A percentile compares a stretch with the other conserved stretches of the same genome.
These are phyloP conservation scores for Lissonota sp. DNA, from an alignment of 2,888 invertebrate species.

Conservation along the genomic window DNA sequence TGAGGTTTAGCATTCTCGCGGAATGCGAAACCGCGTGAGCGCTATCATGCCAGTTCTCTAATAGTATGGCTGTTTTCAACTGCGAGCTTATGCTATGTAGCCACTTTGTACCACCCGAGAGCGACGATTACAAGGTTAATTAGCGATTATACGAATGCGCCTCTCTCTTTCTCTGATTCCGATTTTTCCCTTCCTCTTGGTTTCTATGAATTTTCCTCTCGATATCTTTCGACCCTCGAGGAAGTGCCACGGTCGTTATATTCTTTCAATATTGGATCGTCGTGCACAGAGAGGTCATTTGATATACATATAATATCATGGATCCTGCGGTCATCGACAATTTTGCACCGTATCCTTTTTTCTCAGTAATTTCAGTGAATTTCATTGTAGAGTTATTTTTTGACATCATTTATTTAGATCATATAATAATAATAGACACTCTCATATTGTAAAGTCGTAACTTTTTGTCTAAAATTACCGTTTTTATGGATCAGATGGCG, in stretches of 20 bases:
- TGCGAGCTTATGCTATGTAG: slow-evolving; percentile 55
- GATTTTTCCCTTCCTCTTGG: slow-evolving; percentile 17
- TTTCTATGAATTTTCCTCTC: slow-evolving; percentile 31
- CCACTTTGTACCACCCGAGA: slow-evolving; percentile 62
- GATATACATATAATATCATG: slow-evolving; percentile 5
- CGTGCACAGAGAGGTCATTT: slow-evolving; percentile 1
- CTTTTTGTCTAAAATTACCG: too few species aligned
- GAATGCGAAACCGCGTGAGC: slow-evolving; percentile 64
- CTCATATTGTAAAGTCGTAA: too few species aligned
- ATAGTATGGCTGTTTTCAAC: slow-evolving; percentile 53
- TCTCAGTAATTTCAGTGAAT: too few species aligned
- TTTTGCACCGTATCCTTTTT: too few species aligned
- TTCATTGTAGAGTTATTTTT: too few species aligned
- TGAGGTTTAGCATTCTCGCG: slow-evolving; percentile 49
- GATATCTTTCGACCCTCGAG: slow-evolving; percentile 30
- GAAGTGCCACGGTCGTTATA: slow-evolving; percentile 42
- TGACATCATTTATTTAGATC: too few species aligned
- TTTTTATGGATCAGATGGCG: too few species aligned
- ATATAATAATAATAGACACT: too few species aligned
- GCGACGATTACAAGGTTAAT: slow-evolving; percentile 64
- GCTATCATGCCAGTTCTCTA: slow-evolving; percentile 59
- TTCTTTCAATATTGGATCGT: background rate
- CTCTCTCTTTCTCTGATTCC: background rate
- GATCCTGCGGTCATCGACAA: too few species aligned
- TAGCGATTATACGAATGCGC: slow-evolving; percentile 61